Conservation (phyloP, 2,797 vertebrate species). For the Acrossocheilus fasciatus region DNA sequence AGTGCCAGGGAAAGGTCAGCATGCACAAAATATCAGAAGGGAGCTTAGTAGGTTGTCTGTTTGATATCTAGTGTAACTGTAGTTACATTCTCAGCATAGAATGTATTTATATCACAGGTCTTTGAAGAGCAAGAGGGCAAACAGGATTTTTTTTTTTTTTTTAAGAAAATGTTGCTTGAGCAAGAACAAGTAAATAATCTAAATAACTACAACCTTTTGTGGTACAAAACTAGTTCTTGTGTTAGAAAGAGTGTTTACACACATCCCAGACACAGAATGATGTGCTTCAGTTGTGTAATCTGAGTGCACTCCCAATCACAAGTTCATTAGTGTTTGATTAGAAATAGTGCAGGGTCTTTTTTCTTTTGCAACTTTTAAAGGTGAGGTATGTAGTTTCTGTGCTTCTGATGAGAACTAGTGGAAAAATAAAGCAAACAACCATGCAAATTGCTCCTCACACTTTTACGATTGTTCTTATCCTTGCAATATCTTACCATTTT, state of each 20-base stretch:
- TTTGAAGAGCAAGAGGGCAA: slow-evolving; percentile 26
- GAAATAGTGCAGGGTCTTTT: not conserved
- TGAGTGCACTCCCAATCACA: not conserved
- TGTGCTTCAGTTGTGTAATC: not conserved
- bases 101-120: slow-evolving; percentile 11
- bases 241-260: not conserved
- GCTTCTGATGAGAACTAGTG: not conserved
- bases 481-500: not conserved
- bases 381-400: not conserved
- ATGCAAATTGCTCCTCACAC: not conserved
- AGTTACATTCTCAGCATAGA: not conserved
- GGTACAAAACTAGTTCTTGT: not conserved
- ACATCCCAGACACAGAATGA: not conserved
- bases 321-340: not conserved
- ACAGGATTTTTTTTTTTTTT: not conserved
- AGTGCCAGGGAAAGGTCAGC: slow-evolving; percentile 42
- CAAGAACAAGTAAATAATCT: not conserved
- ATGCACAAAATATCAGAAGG: slow-evolving; percentile 45
- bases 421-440: not conserved
- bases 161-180: not conserved
- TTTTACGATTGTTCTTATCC: not conserved
- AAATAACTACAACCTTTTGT: not conserved
- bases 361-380: too few relatives aligned
- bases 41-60: not conserved
- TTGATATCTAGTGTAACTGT: slow-evolving; percentile 29